Evolutionary conservation across 2,113 vertebrate genomes (phyloP).

Genomic region (Holacanthus passer): DNA sequence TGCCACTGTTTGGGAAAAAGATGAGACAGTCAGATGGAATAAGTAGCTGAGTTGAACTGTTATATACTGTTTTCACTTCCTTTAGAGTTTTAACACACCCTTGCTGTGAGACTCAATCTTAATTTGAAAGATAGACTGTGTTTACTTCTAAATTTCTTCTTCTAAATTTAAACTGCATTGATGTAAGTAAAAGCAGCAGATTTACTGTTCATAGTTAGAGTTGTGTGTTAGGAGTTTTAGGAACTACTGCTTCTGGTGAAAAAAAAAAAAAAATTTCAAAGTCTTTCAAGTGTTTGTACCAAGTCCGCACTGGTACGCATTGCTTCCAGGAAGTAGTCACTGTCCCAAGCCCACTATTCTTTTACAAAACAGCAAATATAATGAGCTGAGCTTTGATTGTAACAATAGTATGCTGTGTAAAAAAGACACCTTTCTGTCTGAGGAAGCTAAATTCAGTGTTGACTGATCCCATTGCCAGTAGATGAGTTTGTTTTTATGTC

Average conservation of each 20-base stretch:
- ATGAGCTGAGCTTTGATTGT: no score
- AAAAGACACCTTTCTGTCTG: no score
- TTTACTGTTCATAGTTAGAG: neutral
- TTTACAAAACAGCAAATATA: no score
- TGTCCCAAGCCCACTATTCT: neutral
- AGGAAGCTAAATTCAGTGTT: no score
- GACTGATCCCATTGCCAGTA: no score
- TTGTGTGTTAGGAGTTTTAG: no score
- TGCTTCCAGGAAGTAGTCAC: neutral
- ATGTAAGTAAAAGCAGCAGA: neutral
- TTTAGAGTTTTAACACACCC: conserved; percentile 9
- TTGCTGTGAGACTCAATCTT: neutral
- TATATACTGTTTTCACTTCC: conserved; percentile 5
- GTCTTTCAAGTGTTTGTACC: neutral
- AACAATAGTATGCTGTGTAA: no score
- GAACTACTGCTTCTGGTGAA: no score
- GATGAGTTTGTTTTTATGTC: no score
- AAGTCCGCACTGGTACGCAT: neutral
- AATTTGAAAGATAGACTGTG: conserved; percentile 22
- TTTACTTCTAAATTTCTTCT: conserved; percentile 23
- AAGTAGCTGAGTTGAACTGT: conserved; percentile 17
- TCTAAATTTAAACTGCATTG: neutral
- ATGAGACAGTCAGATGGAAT: conserved; percentile 42
- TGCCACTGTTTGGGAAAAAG: conserved; percentile 39
- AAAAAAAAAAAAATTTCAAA: no score